A percentile compares a stretch with the other conserved stretches of the same genome.
These are phyloP conservation scores for Protosalanx chinensis DNA, from an alignment of 2,797 vertebrate genomes.

Conservation along the genomic window DNA sequence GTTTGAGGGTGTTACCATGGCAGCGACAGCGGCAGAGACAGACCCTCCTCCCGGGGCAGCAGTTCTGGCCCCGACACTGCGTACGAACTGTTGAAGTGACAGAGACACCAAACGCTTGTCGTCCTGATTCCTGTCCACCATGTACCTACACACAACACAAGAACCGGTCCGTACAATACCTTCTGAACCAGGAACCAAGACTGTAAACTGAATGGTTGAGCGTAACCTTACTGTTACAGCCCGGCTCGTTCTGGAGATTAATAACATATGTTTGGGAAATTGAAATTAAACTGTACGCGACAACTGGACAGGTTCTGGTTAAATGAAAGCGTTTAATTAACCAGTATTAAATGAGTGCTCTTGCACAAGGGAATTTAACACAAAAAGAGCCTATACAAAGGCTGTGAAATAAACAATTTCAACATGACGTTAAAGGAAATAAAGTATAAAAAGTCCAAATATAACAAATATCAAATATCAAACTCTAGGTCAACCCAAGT, in stretches of 20 bases:
- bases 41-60: slow-evolving; percentile 91
- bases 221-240: slow-evolving; percentile 75
- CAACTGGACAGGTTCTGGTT: slow-evolving; percentile 47
- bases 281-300: slow-evolving; percentile 81
- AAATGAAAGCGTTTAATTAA: no score
- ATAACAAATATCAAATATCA: no score
- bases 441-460: no score
- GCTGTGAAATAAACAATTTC: no score
- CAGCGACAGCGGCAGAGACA: slow-evolving; percentile 81
- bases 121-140: slow-evolving; percentile 70
- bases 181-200: not conserved
- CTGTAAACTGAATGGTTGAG: not conserved
- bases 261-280: no score
- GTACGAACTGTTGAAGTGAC: slow-evolving; percentile 77
- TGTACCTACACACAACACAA: slow-evolving; percentile 73
- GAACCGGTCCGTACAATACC: not conserved
- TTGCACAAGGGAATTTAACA: no score
- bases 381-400: no score
- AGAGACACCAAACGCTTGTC: slow-evolving; percentile 65
- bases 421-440: no score
- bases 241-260: no score
- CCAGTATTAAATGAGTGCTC: no score
- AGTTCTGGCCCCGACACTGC: slow-evolving; percentile 79
- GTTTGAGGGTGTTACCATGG: slow-evolving; percentile 74
- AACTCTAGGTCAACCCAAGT: no score